Base-by-base conservation (phyloP, 2,113 vertebrate genomes). In the Prolemur simus region DNA sequence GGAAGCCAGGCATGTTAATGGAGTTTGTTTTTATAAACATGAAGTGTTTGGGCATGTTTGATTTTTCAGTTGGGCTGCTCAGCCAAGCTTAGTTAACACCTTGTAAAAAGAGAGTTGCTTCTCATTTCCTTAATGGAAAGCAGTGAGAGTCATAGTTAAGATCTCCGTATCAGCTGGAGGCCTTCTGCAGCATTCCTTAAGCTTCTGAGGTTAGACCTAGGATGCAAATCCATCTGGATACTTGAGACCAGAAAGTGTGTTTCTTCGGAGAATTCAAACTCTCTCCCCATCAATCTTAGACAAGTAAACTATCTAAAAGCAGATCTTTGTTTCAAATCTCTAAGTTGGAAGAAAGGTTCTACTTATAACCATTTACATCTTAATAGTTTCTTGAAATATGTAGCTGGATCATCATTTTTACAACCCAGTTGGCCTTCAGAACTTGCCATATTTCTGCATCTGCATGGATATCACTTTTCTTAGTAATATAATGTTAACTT, bases 11-110 rank as follows among this genome's bases (percentile, higher is more conserved):
- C 47, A 66, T 92, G 95, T 92, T 97, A 98, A 97, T 91, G 96
- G 95, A 98, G 95, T 97, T 97, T 97, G 97, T 97, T 98, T 97
- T 98, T 96, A 98, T 97, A 80, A 73, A 87, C 84, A 98, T 86
- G 87, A 97, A 98, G 92, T 97, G 97, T 98, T 98, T 93, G 71
- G 71, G 95, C 68, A 98, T 98, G 37, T 97, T 98, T 97, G 96
- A 94, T 83, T 94, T 97, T 98, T 98, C 64, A 86, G 85, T 98
- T 94, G 93, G 97, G 92, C 63, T 97, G 88, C 45, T 98, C 81
- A 94, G 83, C 78, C 96, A 97, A 96, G 97, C 90, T 96, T 98
- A 97, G 89, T 97, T 98, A 98, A 87, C 89, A 98, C 94, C 96
- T 95, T 96, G 86, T 97, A 98, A 98, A 98, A 98, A 95, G 69